These are phyloP conservation scores for Drosophila kohkoa DNA, from an alignment of 1,140 invertebrate species.

Conservation along the genomic window DNA sequence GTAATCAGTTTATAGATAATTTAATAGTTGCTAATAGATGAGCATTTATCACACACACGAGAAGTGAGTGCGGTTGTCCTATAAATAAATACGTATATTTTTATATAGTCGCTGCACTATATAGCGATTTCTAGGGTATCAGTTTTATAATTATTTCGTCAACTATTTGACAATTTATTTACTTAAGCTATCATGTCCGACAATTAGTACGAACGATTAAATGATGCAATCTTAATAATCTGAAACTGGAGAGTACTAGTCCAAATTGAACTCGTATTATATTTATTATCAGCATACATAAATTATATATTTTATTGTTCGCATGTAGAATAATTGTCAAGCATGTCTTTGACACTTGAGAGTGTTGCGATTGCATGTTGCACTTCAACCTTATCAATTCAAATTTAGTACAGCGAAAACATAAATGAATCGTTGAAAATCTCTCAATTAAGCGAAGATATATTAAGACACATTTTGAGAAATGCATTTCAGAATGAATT, in stretches of 20 bases:
- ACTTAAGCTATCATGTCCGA: not conserved
- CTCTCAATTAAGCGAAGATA: constrained; percentile 6
- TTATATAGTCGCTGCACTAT: not conserved
- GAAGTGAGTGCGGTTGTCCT: constrained; percentile 10
- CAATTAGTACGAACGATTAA: constrained; percentile 20
- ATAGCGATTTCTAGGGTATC: constrained; percentile 4
- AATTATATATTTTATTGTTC: constrained; percentile 22
- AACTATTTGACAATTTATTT: constrained; percentile 7
- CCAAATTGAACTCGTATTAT: not conserved
- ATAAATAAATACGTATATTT: not conserved
- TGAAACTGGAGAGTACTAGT: not conserved
- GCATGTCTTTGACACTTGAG: constrained; percentile 14
- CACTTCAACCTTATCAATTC: constrained; percentile 25
- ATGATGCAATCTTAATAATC: constrained; percentile 30
- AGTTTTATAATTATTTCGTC: constrained; percentile 4
- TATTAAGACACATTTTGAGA: constrained; percentile 35
- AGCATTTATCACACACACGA: constrained; percentile 46
- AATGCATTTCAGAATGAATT: constrained; percentile 23
- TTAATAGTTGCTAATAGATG: constrained; percentile 66
- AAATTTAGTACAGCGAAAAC: not conserved
- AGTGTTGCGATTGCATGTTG: constrained; percentile 24
- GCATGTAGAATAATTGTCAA: constrained; percentile 15
- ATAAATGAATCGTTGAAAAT: not conserved
- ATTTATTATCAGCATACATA: constrained; percentile 30
- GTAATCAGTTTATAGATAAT: constrained; percentile 78